Percentiles rank a stretch among this genome's conserved stretches.
These are phyloP conservation scores for Hemicentrotus pulcherrimus DNA, from an alignment of 35 echinoderm and acorn worm genomes.

Conservation along the genomic window DNA sequence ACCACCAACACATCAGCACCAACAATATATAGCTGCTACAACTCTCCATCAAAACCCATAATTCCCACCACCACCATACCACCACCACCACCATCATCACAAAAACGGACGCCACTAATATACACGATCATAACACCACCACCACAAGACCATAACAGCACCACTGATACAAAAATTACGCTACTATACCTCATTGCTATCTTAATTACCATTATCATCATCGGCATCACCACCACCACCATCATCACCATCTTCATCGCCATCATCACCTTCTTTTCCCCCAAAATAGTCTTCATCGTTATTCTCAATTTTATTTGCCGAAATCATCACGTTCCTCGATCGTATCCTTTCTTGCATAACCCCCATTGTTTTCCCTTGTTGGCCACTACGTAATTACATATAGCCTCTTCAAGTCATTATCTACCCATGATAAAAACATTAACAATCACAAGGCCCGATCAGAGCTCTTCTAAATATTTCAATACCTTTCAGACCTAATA, in stretches of 20 bases:
- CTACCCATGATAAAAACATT: background rate
- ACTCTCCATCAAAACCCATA: too few relatives aligned
- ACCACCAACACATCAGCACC: too few relatives aligned
- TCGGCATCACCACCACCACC: background rate
- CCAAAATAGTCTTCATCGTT: background rate
- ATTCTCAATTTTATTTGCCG: too few relatives aligned
- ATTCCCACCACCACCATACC: conserved; percentile 17
- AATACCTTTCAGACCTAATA: background rate
- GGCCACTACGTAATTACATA: conserved; percentile 12
- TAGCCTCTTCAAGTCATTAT: background rate
- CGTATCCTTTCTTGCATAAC: background rate
- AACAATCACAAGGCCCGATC: background rate
- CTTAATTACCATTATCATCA: background rate
- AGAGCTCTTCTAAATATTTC: background rate
- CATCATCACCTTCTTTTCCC: background rate
- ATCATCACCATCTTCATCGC: background rate
- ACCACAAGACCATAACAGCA: too few relatives aligned
- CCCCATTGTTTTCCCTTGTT: background rate
- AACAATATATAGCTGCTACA: too few relatives aligned
- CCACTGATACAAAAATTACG: too few relatives aligned
- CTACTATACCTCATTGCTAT: too few relatives aligned
- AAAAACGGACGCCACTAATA: too few relatives aligned
- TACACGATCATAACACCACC: too few relatives aligned
- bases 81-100: background rate
- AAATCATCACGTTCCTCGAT: background rate